Evolutionary conservation across 1,140 invertebrate species (phyloP), one percentile per base, ranked within the genome.

Genomic region (Neuroterus valhalla): DNA sequence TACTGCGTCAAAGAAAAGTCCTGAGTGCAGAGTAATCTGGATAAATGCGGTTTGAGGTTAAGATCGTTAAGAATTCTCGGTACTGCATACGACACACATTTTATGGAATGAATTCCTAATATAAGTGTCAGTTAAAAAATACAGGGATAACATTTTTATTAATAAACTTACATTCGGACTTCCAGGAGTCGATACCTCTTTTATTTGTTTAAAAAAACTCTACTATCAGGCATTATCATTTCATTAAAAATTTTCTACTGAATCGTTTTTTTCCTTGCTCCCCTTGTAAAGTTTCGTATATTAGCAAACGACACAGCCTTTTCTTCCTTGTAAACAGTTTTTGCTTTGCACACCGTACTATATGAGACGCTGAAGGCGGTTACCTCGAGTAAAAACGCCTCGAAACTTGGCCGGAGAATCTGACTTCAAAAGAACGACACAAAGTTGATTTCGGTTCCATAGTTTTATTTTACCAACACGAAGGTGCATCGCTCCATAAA

Each of bases 331-430:
- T 31, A 23, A 62, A 62, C n/a, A 23, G 55, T 62, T 62, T 62
- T 62, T 62, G 31, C 21, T 38, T 6, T 26, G 55, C 23, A 38
- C 31, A 38, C 3, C 31, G 55, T 31, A 62, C 23, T 62, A 62
- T 62, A 62, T 62, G 31, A 62, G 55, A 62, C 55, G 31, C n/a
- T 62, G n/a, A 62, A 62, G 23, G 55, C 55, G 55, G 55, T 62
- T 38, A 38, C 31, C 31, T 62, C 55, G 15, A 62, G 55, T 23
- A 62, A 62, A 62, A 62, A 62, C 55, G 55, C 55, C 55, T 62
- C 55, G 55, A 62, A 62, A 62, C 55, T 62, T 62, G 31, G 55
- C 55, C 26, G 31, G 55, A 62, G 55, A 62, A 31, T 62, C 55
- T 31, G 55, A 62, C 55, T 62, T 62, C 15, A 62, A 31, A 62